Conservation (phyloP, 2,113 vertebrate genomes). For the Galbula dea region DNA sequence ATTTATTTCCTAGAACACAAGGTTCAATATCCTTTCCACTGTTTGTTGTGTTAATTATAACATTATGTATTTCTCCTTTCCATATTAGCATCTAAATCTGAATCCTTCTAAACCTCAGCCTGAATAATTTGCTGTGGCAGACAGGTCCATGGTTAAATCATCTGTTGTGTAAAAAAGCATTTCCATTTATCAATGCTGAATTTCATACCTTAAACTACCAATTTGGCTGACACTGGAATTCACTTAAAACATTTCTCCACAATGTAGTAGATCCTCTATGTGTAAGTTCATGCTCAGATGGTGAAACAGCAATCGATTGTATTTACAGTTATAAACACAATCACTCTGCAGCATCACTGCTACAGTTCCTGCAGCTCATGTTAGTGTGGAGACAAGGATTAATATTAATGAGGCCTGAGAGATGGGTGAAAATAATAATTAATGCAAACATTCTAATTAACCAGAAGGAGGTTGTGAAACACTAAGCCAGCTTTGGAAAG, state of each 20-base stretch:
- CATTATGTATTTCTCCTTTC: conserved; percentile 6
- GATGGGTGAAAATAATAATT: conserved; percentile 28
- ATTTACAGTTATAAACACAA: conserved; percentile 7
- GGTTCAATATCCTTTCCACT: neutral
- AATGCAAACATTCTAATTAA: conserved; percentile 31
- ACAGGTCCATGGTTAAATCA: neutral
- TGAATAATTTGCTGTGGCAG: neutral
- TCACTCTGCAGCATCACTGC: neutral
- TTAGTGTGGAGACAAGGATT: neutral
- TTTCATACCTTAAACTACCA: conserved; percentile 47
- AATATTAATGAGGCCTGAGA: conserved; percentile 5
- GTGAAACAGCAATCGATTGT: neutral
- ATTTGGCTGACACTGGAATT: conserved; percentile 6
- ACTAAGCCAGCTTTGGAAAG: neutral
- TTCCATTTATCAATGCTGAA: conserved; percentile 32
- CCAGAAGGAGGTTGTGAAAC: neutral
- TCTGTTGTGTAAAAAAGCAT: neutral
- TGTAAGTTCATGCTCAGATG: neutral
- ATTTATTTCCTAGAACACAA: neutral
- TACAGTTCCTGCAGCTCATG: neutral
- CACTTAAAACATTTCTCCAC: conserved; percentile 23
- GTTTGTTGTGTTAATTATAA: neutral
- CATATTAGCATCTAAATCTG: neutral
- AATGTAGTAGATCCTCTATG: neutral
- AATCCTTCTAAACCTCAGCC: neutral